These are phyloP conservation scores for Leptopilina myrica DNA, from an alignment of 2,888 invertebrate genomes.

Conservation along the genomic window DNA sequence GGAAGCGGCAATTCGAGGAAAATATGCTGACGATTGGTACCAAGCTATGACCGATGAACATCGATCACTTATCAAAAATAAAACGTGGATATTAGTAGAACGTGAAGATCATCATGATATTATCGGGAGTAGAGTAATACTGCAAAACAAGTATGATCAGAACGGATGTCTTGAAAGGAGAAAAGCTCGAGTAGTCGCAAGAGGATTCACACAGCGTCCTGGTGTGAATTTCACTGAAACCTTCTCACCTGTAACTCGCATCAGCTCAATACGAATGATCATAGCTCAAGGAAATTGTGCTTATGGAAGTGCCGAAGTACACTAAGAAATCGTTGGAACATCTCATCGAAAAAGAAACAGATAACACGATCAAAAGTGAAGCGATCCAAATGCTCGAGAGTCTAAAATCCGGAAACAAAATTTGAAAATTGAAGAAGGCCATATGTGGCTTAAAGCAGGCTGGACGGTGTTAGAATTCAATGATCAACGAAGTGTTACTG, in stretches of 20 bases:
- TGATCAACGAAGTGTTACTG: constrained; percentile 52
- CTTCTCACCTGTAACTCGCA: constrained; percentile 54
- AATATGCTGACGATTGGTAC: constrained; percentile 49
- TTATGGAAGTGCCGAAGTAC: constrained; percentile 55
- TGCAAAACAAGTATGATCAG: constrained; percentile 51
- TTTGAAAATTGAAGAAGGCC: constrained; percentile 26
- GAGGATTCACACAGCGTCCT: constrained; percentile 53
- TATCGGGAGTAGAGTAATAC: constrained; percentile 50
- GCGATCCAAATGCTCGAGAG: constrained; percentile 42
- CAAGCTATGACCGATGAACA: constrained; percentile 54
- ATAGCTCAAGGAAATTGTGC: constrained; percentile 54
- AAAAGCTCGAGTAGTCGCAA: constrained; percentile 56
- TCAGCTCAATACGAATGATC: constrained; percentile 56
- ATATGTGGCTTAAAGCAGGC: constrained; percentile 35
- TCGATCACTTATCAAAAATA: constrained; percentile 52
- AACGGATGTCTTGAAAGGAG: constrained; percentile 53
- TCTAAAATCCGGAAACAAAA: constrained; percentile 24
- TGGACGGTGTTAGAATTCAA: constrained; percentile 47
- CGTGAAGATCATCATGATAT: constrained; percentile 28
- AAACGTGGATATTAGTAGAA: constrained; percentile 58
- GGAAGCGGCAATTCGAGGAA: constrained; percentile 24
- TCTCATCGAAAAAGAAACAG: constrained; percentile 27
- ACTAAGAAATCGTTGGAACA: constrained; percentile 24
- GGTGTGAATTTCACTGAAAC: constrained; percentile 56
- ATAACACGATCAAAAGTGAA: constrained; percentile 7